phyloP scores from a whole-genome alignment of 2,797 vertebrate species.

The Platyrinchus mystaceus region DNA sequence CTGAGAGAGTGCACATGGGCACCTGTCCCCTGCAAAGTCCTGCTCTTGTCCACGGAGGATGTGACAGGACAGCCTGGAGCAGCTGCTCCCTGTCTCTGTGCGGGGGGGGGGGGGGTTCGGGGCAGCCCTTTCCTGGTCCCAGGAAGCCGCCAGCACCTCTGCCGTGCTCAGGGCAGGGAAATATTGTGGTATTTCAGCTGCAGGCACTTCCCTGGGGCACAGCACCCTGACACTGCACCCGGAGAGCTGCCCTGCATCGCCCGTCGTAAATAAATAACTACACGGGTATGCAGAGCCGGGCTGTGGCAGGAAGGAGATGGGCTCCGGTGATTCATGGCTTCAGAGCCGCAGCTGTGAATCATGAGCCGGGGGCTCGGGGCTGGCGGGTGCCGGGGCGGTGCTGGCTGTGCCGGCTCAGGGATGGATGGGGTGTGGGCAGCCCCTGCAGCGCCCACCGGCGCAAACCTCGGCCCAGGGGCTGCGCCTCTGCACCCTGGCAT shows the following conservation, averaged over 20 bases:
- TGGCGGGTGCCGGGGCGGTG: not conserved
- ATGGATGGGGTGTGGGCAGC: not conserved
- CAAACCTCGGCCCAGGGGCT: not conserved
- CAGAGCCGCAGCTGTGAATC: slow-evolving; percentile 71
- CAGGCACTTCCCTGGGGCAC: not conserved
- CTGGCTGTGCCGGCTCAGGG: not conserved
- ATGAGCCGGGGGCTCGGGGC: not conserved
- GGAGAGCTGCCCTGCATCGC: not conserved
- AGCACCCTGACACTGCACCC: not conserved
- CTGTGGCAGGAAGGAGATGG: slow-evolving; percentile 69
- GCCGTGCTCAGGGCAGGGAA: not conserved
- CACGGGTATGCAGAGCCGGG: not conserved
- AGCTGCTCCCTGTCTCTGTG: not conserved
- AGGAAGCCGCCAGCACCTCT: not conserved
- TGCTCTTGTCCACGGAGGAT: not conserved
- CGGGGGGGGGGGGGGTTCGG: rapidly evolving
- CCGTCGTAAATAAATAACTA: not conserved
- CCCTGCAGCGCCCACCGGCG: not conserved
- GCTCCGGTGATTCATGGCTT: slow-evolving; percentile 68
- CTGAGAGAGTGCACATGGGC: not conserved
- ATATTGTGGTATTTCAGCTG: not conserved
- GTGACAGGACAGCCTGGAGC: not conserved
- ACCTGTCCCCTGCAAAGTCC: not conserved
- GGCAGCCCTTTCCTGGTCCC: not conserved
- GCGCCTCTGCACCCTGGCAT: not conserved